These are phyloP conservation scores for Sussaba pulchella DNA, from an alignment of 2,888 invertebrate species.

Conservation along the genomic window DNA sequence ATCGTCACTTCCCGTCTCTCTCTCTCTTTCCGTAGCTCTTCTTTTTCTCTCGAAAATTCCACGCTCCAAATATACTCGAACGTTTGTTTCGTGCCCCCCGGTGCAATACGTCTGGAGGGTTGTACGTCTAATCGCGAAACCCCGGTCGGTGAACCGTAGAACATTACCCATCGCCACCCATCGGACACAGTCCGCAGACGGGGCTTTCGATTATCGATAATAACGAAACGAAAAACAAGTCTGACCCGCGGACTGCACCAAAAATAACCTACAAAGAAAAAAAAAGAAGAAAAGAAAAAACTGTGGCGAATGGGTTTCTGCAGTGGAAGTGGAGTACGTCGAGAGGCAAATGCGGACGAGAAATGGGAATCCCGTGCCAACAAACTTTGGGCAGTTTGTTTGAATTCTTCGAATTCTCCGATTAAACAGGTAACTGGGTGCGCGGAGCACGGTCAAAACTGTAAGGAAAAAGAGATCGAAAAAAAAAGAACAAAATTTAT, in stretches of 20 bases:
- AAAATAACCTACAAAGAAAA: conserved; percentile 25
- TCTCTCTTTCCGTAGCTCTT: not conserved
- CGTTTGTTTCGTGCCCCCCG: conserved; percentile 55
- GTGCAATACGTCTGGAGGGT: conserved; percentile 42
- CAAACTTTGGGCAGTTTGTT: conserved; percentile 65
- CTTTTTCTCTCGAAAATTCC: conserved; percentile 7
- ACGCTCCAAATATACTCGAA: conserved; percentile 39
- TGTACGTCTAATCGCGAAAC: conserved; percentile 59
- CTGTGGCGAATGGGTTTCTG: conserved; percentile 3
- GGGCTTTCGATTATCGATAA: conserved; percentile 68
- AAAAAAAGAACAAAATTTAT: conserved; percentile 46
- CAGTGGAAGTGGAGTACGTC: conserved; percentile 45
- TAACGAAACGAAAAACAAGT: conserved; percentile 55
- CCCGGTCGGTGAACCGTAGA: conserved; percentile 61
- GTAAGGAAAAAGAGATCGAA: not conserved
- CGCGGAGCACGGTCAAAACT: not conserved
- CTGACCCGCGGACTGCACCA: conserved; percentile 19
- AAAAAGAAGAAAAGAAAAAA: conserved; percentile 20
- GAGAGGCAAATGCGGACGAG: conserved; percentile 28
- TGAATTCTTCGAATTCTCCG: conserved; percentile 63
- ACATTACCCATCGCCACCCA: conserved; percentile 37
- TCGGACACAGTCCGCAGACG: conserved; percentile 46
- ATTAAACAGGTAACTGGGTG: conserved; percentile 55
- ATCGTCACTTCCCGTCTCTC: conserved; percentile 43
- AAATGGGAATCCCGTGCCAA: conserved; percentile 47